Conservation (phyloP, 2,888 invertebrate genomes). For the Sarcophaga caerulescens region DNA sequence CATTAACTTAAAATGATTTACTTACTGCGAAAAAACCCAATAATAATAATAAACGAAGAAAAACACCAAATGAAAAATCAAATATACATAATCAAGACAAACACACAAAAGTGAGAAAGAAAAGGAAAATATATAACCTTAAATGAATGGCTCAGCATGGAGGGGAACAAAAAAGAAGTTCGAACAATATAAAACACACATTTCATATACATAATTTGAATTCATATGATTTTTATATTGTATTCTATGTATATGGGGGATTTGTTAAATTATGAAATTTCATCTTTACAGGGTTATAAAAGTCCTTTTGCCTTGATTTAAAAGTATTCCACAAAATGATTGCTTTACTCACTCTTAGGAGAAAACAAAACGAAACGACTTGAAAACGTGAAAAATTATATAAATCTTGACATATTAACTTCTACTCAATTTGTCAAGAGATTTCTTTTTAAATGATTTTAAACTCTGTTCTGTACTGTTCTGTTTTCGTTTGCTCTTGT, state of each 20-base stretch:
- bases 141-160: background rate
- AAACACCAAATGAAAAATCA: background rate
- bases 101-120: background rate
- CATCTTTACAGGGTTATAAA: background rate
- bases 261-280: background rate
- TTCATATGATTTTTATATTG: background rate
- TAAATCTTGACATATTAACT: background rate
- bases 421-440: background rate
- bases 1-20: constrained; percentile 49
- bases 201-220: background rate
- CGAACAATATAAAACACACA: background rate
- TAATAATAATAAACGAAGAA: background rate
- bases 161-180: background rate
- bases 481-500: background rate
- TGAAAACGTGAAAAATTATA: background rate
- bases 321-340: background rate
- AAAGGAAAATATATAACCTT: background rate
- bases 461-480: background rate
- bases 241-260: background rate
- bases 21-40: constrained; percentile 17
- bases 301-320: background rate
- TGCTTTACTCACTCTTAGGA: background rate
- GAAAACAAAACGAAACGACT: background rate
- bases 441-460: background rate
- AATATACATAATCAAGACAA: background rate